Evolutionary conservation across 1,140 invertebrate genomes (phyloP), one percentile per base, ranked within the genome.

Genomic region (Drosophila pruinosa): DNA sequence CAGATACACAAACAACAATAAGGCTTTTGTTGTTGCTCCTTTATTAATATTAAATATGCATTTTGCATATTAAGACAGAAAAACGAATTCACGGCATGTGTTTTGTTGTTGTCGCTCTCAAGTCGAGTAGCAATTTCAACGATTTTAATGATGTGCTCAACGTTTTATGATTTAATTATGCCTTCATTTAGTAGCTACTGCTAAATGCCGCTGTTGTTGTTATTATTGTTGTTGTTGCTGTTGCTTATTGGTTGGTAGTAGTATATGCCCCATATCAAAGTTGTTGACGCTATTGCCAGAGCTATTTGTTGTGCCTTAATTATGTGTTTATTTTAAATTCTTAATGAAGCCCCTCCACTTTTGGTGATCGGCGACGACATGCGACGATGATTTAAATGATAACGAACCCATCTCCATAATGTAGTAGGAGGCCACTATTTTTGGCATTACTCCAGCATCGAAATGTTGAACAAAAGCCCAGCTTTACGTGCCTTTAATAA

Each of bases 121-220:
- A 88, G 74, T 78, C 82, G 82, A 88, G 82, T 88, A 88, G 82
- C 82, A 63, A 72, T 88, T 82, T 75, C 59, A 74, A 63, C 78
- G 82, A 88, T 88, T 82, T 88, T 88, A 88, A 88, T 82, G 78
- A 88, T 81, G 82, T 88, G 82, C 82, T 88, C 82, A 82, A 72
- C 82, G 68, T 82, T 81, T 88, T 78, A 88, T 82, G 82, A 82
- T 88, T 88, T 88, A 82, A 88, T 88, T 88, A 88, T 72, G 77
- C 81, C 82, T 86, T 77, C 73, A 64, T 85, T 78, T 73, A 69
- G 57, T 67, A 17, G 21, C 61, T 74, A 70, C 72, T 72, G 63
- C 63, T 61, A 64, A 61, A 50, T 48, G 14, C 15, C 67, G 71
- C 62, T 78, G 17, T 28, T 58, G 63, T 48, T 53, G 34, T 19